Base-by-base conservation (phyloP, 2,797 vertebrate species). In the Anas acuta region DNA sequence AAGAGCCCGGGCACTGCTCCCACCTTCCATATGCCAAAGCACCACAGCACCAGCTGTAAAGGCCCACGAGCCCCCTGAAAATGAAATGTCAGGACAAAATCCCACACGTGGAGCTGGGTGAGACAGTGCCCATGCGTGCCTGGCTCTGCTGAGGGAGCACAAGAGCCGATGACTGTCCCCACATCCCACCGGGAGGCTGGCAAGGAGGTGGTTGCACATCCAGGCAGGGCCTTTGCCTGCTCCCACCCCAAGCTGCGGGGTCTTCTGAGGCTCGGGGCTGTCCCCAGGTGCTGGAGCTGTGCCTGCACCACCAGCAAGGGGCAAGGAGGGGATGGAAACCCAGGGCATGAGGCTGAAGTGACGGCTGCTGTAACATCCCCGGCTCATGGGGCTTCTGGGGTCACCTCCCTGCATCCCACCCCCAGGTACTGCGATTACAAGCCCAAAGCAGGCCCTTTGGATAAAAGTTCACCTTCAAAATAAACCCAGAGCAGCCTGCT, bases 21-120 rank as follows among this genome's bases (percentile, higher is more conserved):
- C 65, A 49, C 78, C 54, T 71, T 41, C 78, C 78, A 32, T 56
- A 43, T 56, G 74, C 45, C 41, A 28, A 4, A 22, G n/a, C 5
- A 8, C 13, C 2, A 0, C 5, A 8, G 54, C 71, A 13, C 33
- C 25, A 18, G 47, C 69, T 90, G 82, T 11, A 1, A 30, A 33
- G 57, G 66, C 47, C 11, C 66, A 56, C 6, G 3, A 47, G 17
- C 33, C 16, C 47, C 78, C 33, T 23, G 26, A 35, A 53, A 82
- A 49, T 0, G 1, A 33, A 56, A 61, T 1, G 7, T n/a, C 78
- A 37, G 78, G 60, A 76, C 32, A n/a, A 1, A 5, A 54, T 30
- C 71, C 77, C 28, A 25, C 57, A n/a, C 11, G 15, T 4, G 2
- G 7, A 3, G 0, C 41, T 22, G 20, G 4, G 30, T 2, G 0